phyloP scores from a whole-genome alignment of 2,113 vertebrate species.

The Ondatra zibethicus region DNA sequence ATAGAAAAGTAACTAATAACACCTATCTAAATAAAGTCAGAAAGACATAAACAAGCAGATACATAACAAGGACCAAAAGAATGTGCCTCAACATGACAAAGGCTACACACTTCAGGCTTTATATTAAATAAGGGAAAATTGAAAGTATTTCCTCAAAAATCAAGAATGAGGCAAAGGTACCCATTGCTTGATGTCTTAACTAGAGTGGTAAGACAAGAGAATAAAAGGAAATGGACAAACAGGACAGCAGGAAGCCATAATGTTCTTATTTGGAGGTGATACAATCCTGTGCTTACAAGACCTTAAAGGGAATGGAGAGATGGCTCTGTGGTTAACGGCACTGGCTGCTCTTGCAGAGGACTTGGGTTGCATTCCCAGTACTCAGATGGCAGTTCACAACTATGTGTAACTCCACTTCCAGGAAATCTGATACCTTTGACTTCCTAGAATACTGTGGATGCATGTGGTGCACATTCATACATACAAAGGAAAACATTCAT shows the following conservation, averaged over 20 bases:
- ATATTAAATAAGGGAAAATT: too few species aligned
- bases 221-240: background rate
- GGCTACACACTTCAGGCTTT: background rate
- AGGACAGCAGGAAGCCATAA: background rate
- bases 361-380: background rate
- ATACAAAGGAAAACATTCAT: background rate
- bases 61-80: background rate
- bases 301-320: background rate
- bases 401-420: background rate
- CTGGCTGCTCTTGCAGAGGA: background rate
- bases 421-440: background rate
- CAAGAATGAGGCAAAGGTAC: background rate
- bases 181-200: background rate
- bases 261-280: background rate
- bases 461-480: background rate
- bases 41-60: background rate
- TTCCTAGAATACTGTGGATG: background rate
- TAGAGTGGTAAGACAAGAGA: background rate
- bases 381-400: background rate
- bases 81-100: background rate
- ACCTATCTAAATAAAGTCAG: background rate
- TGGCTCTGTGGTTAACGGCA: background rate
- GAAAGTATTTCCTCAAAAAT: background rate
- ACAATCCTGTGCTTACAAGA: background rate
- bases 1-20: background rate